phyloP scores from a whole-genome alignment of 2,113 vertebrate genomes.

The Pithys albifrons region DNA sequence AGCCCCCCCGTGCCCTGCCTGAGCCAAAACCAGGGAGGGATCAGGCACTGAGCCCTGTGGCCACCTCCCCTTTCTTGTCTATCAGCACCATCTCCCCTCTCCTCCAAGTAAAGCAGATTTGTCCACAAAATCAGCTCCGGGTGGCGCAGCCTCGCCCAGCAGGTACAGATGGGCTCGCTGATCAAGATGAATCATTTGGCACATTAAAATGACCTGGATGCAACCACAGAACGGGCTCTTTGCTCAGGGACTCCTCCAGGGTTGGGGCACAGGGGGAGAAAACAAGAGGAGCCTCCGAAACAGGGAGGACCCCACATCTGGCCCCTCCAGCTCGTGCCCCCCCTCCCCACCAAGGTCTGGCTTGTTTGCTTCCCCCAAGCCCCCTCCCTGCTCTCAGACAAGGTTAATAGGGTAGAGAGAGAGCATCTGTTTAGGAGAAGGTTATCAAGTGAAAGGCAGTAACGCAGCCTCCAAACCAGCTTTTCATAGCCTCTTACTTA shows the following conservation, averaged over 20 bases:
- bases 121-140: slow-evolving; percentile 26
- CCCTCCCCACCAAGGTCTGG: not conserved
- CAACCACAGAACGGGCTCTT: not conserved
- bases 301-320: not conserved
- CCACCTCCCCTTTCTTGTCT: not conserved
- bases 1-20: not conserved
- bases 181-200: slow-evolving; percentile 63
- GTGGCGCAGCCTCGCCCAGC: slow-evolving; percentile 43
- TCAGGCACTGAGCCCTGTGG: not conserved
- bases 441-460: slow-evolving; percentile 73
- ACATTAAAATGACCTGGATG: not conserved
- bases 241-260: not conserved
- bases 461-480: slow-evolving; percentile 75
- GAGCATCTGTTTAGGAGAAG: slow-evolving; percentile 76
- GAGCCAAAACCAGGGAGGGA: not conserved
- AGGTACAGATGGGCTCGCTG: slow-evolving; percentile 64
- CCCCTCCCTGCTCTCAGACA: slow-evolving; percentile 12
- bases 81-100: not conserved
- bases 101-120: slow-evolving; percentile 45
- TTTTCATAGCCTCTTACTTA: slow-evolving; percentile 82
- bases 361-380: not conserved
- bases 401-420: slow-evolving; percentile 73
- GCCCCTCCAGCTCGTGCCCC: not conserved
- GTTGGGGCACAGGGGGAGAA: accelerated
- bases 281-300: not conserved